Base-by-base conservation (phyloP, 2,113 vertebrate species). In the Pao palembangensis region DNA sequence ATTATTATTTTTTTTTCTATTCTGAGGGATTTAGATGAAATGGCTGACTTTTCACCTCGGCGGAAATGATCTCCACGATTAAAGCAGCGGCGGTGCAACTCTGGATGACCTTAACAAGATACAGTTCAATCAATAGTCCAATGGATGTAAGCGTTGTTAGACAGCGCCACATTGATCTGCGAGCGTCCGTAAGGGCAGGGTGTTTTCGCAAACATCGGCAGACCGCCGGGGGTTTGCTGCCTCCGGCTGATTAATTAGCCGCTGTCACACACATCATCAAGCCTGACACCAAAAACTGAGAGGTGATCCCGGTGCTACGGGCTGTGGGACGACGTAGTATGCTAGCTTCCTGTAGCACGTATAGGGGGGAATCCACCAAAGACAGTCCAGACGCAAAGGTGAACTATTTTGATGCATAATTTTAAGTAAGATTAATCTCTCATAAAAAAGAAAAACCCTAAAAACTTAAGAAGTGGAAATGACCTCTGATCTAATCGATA, bases 211-310 rank as follows among this genome's bases (percentile, higher is more conserved):
- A 78, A 61, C 56, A 65, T n/a, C 16, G 41, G 44, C 12, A 6
- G 49, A 65, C 31, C 17, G 53, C 34, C 21, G 64, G 48, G 44
- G 44, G 21, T 41, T 19, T 53, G 28, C 58, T 34, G 72, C 72
- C 67, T 67, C 55, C 23, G 70, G 70, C 50, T 58, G 73, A 49
- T 65, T 72, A 64, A 81, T 84, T 75, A 80, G 48, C 51, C 10
- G 44, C 52, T 70, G 69, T 80, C 71, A 69, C 61, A 44, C 47
- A 47, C 47, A 50, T 54, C 76, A 69, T 78, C 70, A 42, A 61
- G 67, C 20, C 16, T 67, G 69, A 67, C 70, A 66, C 48, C 6
- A 50, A 18, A 66, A 53, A 58, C 41, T 17, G 20, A n/a, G 58
- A 51, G n/a, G 4, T 55, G 58, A 50, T 65, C 44, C 34, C 17